Base-by-base conservation (phyloP, 2,888 invertebrate species). In the Corbicula japonica region DNA sequence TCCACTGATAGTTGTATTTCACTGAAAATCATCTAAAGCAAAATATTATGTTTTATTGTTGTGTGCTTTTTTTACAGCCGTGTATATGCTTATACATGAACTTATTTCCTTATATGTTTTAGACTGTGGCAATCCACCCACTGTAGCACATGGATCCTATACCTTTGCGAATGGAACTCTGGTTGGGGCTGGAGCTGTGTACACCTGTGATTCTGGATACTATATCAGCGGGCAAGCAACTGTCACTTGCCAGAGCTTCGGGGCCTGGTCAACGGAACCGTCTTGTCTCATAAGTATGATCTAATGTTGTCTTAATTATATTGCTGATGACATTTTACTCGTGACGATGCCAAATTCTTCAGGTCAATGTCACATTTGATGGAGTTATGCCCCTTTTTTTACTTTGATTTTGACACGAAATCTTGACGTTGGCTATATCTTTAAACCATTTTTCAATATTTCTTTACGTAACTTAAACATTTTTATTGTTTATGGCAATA, bases 61-160 rank as follows among this genome's bases (percentile, higher is more conserved):
- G n/a, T n/a, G n/a, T n/a, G n/a, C n/a, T n/a, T n/a, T n/a, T n/a
- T n/a, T n/a, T n/a, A n/a, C n/a, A n/a, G n/a, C n/a, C n/a, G n/a
- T n/a, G n/a, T n/a, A n/a, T n/a, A n/a, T n/a, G n/a, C n/a, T n/a
- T n/a, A n/a, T n/a, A n/a, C n/a, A n/a, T n/a, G n/a, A n/a, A n/a
- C n/a, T n/a, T n/a, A n/a, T n/a, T n/a, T n/a, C n/a, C n/a, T n/a
- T n/a, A n/a, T n/a, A n/a, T n/a, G n/a, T n/a, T n/a, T n/a, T 30
- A 82, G 82, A 82, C 41, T 82, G 82, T 62, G 78, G 78, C 4
- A 60, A 35, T 8, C 76, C 78, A n/a, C 54, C 61, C 1, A 30
- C 12, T 44, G 56, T 79, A 32, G 34, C 15, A 1, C 63, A 82
- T 32, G 76, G 76, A 41, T 52, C 34, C 3, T 50, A 60, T 12